phyloP scores from a whole-genome alignment of 2,113 vertebrate species.

The Daboia siamensis region DNA sequence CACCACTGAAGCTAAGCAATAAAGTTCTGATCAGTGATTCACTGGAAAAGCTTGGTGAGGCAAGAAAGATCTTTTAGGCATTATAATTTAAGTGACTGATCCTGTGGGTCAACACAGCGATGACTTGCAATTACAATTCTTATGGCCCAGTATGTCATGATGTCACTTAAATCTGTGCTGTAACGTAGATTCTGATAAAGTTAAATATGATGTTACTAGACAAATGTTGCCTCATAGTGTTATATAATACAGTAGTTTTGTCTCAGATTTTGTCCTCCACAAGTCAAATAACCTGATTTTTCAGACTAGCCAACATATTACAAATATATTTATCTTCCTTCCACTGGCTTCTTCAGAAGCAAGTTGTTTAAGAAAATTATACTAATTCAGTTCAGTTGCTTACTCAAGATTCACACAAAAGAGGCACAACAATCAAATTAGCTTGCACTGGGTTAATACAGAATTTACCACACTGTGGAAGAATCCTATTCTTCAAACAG shows the following conservation, averaged over 20 bases:
- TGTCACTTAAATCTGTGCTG: not conserved
- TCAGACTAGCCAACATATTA: slow-evolving; percentile 6
- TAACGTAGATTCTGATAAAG: not conserved
- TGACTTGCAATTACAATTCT: not conserved
- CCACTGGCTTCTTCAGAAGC: slow-evolving; percentile 20
- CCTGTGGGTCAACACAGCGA: not conserved
- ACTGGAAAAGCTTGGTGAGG: not conserved
- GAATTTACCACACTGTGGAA: not conserved
- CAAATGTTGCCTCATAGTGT: not conserved
- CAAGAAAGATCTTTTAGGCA: not conserved
- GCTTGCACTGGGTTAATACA: not conserved
- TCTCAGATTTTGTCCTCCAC: not conserved
- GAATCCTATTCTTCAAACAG: not conserved
- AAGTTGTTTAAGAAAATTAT: slow-evolving; percentile 14
- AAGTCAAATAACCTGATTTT: not conserved
- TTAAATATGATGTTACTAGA: not conserved
- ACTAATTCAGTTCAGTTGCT: not conserved
- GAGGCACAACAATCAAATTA: not conserved
- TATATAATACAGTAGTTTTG: not conserved
- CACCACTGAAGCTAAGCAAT: not conserved
- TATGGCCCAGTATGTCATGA: not conserved
- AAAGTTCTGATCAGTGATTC: not conserved
- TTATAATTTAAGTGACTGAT: not conserved
- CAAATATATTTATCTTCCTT: slow-evolving; percentile 34
- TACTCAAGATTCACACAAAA: not conserved